Evolutionary conservation across 2,113 vertebrate genomes (phyloP), one percentile per base, ranked within the genome.

Genomic region (Perca flavescens): DNA sequence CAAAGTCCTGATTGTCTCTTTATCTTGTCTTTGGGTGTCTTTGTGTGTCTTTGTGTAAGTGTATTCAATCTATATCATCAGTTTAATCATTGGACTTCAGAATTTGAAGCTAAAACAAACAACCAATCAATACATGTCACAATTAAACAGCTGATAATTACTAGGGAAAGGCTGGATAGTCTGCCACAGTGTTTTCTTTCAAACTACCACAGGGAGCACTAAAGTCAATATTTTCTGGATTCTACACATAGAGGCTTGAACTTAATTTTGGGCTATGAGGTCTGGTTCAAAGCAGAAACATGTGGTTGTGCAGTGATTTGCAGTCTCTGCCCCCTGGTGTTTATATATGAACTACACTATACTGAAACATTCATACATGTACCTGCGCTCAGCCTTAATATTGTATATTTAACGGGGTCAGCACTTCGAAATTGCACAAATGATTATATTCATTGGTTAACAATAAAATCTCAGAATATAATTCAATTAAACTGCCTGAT

Each of bases 31-130:
- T 22, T 54, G 14, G 25, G 25, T 25, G 25, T 25, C 25, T 77
- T 16, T 74, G 64, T 54, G 53, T 62, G 57, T 58, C 9, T 66
- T 22, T 54, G 14, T 15, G 10, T 54, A 21, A 56, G 53, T 64
- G 36, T 72, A 28, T 65, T 49, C 56, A 16, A 22, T 50, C 6
- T 25, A 34, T 65, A 40, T 50, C 25, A 50, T 22, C 64, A 73
- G 21, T n/a, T 70, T 22, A 75, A 64, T 68, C 40, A 5, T 12
- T 86, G 84, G 82, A 87, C 89, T 89, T 91, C 50, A 80, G 88
- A 85, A 74, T 84, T 28, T 88, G 76, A 52, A 53, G 69, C 50
- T 77, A 65, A 83, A 83, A 81, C 76, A 89, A 78, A 78, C 64
- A 88, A 52, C 11, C 5, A 47, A 73, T 88, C 84, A 82, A 85